Evolutionary conservation across 2,797 vertebrate genomes (phyloP), one percentile per base, ranked within the genome.

Genomic region (Leptoclinus maculatus): DNA sequence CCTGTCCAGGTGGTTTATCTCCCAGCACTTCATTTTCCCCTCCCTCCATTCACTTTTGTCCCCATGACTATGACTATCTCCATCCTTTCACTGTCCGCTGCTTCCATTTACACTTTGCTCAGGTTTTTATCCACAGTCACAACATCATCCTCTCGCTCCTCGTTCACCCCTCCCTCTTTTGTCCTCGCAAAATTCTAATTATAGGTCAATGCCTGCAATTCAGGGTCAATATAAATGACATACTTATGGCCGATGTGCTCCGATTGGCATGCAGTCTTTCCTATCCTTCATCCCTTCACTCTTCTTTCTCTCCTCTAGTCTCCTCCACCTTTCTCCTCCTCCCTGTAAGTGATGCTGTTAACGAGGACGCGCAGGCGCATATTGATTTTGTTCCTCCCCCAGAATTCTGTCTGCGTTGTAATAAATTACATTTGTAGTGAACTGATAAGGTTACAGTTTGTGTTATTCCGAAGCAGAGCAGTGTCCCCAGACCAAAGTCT

Each of bases 1-100:
- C 86, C 83, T 10, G 66, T 80, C 54, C 57, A 64, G 63, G 71
- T 72, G 59, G 69, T 87, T 91, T 87, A 89, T 91, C 83, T 84
- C 79, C 64, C 3, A 3, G 68, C 74, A 49, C 62, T 80, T 85
- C 6, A 72, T 83, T 86, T 68, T 29, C 71, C 36, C 5, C 41
- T 27, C 74, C 9, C 25, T 17, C 9, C 21, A 8, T 47, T 47
- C 19, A 47, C 41, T 16, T 43, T 43, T 16, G 34, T 80, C 74
- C 54, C 14, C 13, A 14, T 69, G 70, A 83, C 74, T 77, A 14
- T 69, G 70, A 83, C 74, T 77, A 78, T 19, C 14, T 71, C 56
- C 63, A 29, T 67, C 57, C 66, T 79, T 34, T 84, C 58, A 59
- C 78, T 62, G 75, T 79, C 74, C 13, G 0, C 57, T 58, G 62